Conservation (phyloP, 2,797 vertebrate species). For the Tragelaphus oryx region DNA sequence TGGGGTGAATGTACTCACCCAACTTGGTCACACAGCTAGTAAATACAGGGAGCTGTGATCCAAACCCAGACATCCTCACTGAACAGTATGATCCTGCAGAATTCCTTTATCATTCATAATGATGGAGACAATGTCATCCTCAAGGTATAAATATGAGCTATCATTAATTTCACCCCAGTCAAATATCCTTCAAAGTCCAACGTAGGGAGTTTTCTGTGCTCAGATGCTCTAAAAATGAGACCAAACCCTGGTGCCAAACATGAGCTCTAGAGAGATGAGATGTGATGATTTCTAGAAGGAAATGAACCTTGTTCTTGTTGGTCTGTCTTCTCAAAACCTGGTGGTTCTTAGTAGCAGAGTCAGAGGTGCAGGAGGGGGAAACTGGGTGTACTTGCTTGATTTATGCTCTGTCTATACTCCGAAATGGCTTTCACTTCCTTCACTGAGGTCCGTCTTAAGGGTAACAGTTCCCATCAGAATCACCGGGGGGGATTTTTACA, state of each 20-base stretch:
- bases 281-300: neutral
- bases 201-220: neutral
- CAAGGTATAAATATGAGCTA: neutral
- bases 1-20: constrained; percentile 40
- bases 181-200: neutral
- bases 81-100: neutral
- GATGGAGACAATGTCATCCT: neutral
- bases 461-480: constrained; percentile 36
- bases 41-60: neutral
- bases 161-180: neutral
- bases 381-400: neutral
- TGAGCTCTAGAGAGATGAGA: neutral
- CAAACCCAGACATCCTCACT: neutral
- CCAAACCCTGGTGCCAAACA: neutral
- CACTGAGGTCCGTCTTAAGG: neutral
- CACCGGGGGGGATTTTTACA: neutral
- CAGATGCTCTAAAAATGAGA: neutral
- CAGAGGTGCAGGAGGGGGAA: constrained; percentile 26
- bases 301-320: constrained; percentile 2
- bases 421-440: constrained; percentile 55
- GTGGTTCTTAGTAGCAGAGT: neutral
- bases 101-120: neutral
- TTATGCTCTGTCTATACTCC: neutral
- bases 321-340: neutral
- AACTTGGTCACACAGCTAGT: neutral